Evolutionary conservation across 1,140 invertebrate species (phyloP), one percentile per base, ranked within the genome.

Genomic region (Ostrea denselamellosa): DNA sequence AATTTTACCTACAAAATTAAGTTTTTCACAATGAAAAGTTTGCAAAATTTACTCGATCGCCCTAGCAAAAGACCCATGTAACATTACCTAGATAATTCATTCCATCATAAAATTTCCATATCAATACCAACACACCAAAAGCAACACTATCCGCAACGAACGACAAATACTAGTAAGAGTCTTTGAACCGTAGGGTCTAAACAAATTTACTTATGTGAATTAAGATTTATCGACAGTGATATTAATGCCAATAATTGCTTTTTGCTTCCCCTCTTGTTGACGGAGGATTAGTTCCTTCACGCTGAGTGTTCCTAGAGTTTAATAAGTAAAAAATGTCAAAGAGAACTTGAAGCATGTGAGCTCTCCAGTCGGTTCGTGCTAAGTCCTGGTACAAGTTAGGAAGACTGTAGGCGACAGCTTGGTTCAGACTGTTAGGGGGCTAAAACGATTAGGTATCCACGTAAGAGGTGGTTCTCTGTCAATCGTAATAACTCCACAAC

Each of bases 311-410:
- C 25, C 28, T 77, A 12, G 12, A 44, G 68, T 77, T 77, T 77
- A 77, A 77, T 77, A 77, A 77, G 68, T 77, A 28, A 77, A 77
- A 77, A 77, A 77, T 77, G 68, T 77, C 68, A 34, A 77, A 14
- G 8, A 25, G 65, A 68, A 25, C 65, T 68, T 7, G 22, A 22
- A 68, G 14, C 14, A 22, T 77, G 28, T 14, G 22, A 77, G 28
- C 68, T 25, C 68, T 25, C 68, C 28, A 34, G 25, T 25, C 68
- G 25, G 17, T 8, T 28, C 68, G 22, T 34, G 68, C 25, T 71
- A 71, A 71, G 56, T 8, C 25, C 28, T 34, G 14, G 68, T 25
- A 25, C 14, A 28, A 8, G 9, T 77, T 77, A 77, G 25, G 28
- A 12, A 28, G 22, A 25, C 12, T 34, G 25, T 34, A 28, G 68